Evolutionary conservation across 2,888 invertebrate species (phyloP).

Genomic region (Hypomecis punctinalis): DNA sequence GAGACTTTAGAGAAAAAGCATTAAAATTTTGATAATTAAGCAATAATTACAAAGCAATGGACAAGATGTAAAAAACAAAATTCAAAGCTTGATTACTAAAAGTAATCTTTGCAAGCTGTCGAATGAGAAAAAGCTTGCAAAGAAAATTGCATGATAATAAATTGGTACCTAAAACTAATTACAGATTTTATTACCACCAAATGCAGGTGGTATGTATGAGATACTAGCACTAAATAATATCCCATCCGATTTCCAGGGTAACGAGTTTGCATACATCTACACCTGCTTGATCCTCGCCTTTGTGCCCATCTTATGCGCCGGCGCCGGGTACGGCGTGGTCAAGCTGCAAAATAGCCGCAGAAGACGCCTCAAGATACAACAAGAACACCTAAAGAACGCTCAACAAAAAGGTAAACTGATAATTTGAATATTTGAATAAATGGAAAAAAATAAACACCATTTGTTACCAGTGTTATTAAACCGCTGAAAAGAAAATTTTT

Average conservation of each 20-base stretch:
- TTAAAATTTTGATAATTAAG: too few relatives aligned
- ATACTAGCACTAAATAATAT: not conserved
- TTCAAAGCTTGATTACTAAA: too few relatives aligned
- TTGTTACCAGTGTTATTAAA: too few relatives aligned
- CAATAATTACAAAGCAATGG: too few relatives aligned
- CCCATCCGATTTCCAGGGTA: constrained; percentile 87
- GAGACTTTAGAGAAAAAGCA: too few relatives aligned
- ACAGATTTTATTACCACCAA: not conserved
- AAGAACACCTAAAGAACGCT: constrained; percentile 87
- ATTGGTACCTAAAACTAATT: not conserved
- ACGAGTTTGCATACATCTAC: constrained; percentile 98
- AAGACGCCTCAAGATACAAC: constrained; percentile 91
- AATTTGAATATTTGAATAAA: too few relatives aligned
- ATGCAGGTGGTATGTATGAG: not conserved
- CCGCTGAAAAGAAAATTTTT: too few relatives aligned
- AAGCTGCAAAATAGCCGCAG: constrained; percentile 95
- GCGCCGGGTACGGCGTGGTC: constrained; percentile 96
- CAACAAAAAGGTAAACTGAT: constrained; percentile 76
- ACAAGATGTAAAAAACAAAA: too few relatives aligned
- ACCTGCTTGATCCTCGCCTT: constrained; percentile 96
- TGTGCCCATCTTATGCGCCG: constrained; percentile 96
- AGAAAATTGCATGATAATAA: too few relatives aligned
- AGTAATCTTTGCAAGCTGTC: too few relatives aligned
- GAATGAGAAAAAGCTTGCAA: too few relatives aligned
- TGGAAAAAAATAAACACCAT: too few relatives aligned